A percentile compares a stretch with the other conserved stretches of the same genome.
These are phyloP conservation scores for Dicrurus megarhynchus DNA, from an alignment of 2,113 vertebrate species.

Conservation along the genomic window DNA sequence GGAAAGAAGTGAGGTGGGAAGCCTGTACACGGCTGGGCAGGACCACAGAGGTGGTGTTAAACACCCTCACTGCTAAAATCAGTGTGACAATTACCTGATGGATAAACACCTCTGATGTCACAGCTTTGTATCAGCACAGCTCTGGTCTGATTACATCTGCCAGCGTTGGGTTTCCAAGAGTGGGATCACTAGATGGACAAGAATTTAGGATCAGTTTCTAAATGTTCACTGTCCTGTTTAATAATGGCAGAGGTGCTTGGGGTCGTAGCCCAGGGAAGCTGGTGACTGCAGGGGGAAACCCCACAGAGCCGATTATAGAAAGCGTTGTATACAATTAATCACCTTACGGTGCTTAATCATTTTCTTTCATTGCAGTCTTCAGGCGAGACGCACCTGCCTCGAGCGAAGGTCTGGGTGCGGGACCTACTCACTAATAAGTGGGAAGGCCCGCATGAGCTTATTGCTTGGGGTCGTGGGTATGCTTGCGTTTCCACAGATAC, in stretches of 20 bases:
- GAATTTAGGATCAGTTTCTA: background rate
- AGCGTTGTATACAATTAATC: no score
- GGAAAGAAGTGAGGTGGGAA: background rate
- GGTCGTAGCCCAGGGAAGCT: background rate
- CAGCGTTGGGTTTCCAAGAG: rapidly evolving
- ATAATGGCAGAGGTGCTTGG: background rate
- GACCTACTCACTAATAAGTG: no score
- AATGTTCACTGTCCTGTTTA: background rate
- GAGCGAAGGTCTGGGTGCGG: no score
- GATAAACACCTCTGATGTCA: rapidly evolving
- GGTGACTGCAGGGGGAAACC: no score
- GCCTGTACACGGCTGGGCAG: background rate
- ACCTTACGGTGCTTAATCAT: no score
- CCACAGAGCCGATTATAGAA: no score
- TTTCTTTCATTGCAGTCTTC: no score
- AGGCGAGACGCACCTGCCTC: no score
- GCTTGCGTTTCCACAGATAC: no score
- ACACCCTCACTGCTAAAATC: background rate
- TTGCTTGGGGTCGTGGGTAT: no score
- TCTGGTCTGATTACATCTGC: background rate
- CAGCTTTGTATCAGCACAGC: background rate
- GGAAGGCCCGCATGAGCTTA: no score
- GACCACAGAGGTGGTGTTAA: background rate
- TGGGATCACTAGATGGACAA: background rate
- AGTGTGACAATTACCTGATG: background rate